phyloP scores from a whole-genome alignment of 2,888 invertebrate species.

The Catonia carolina region DNA sequence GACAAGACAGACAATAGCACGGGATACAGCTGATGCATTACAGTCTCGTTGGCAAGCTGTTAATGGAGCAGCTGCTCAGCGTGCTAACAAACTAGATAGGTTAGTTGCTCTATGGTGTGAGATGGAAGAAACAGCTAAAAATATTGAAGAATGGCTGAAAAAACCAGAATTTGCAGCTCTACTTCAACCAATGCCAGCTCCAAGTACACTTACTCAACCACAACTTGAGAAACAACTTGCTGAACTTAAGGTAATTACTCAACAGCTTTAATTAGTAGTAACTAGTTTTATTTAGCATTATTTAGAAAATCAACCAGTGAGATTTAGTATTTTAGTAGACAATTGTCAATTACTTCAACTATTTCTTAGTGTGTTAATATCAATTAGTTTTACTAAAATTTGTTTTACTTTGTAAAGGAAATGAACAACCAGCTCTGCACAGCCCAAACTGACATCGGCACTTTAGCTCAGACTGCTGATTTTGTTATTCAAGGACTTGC shows the following conservation, averaged over 20 bases:
- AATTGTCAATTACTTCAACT: too few relatives aligned
- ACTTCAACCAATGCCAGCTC: slow-evolving; percentile 49
- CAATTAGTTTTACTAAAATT: too few relatives aligned
- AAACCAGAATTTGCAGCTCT: slow-evolving; percentile 57
- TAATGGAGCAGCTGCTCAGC: slow-evolving; percentile 71
- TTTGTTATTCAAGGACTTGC: slow-evolving; percentile 68
- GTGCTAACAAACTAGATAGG: slow-evolving; percentile 70
- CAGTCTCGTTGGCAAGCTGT: slow-evolving; percentile 70
- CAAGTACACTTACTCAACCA: slow-evolving; percentile 64
- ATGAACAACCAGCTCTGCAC: slow-evolving; percentile 75
- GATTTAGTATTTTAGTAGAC: too few relatives aligned
- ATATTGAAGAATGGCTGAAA: slow-evolving; percentile 70
- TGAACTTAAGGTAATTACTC: slow-evolving; percentile 57
- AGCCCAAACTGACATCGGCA: slow-evolving; percentile 75
- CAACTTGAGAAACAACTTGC: slow-evolving; percentile 70
- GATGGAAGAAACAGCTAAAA: slow-evolving; percentile 68
- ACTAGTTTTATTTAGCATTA: too few relatives aligned
- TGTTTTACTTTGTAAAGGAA: slow-evolving; percentile 29
- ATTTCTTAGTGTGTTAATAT: too few relatives aligned
- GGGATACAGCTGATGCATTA: slow-evolving; percentile 31
- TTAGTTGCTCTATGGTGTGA: slow-evolving; percentile 73
- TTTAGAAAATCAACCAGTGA: too few relatives aligned
- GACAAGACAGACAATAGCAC: slow-evolving; percentile 50
- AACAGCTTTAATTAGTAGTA: too few relatives aligned
- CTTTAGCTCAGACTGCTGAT: slow-evolving; percentile 71